Conservation (phyloP, 1,140 invertebrate genomes). For the Lucilia sericata region DNA sequence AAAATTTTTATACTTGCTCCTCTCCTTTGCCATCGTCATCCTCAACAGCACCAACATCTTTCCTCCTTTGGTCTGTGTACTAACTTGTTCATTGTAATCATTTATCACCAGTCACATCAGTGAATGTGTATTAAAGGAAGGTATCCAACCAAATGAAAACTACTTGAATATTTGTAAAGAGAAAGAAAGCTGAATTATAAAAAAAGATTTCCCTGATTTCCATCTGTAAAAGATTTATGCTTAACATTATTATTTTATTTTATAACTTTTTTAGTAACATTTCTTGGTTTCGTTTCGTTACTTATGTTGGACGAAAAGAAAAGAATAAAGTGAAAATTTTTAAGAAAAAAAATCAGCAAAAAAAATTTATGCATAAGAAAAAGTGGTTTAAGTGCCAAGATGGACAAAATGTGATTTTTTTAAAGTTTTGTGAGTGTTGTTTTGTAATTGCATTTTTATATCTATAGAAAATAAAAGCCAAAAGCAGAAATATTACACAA, state of each 20-base stretch:
- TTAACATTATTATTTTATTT: background rate
- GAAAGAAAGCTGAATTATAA: background rate
- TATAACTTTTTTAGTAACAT: background rate
- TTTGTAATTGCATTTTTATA: slow-evolving; percentile 18
- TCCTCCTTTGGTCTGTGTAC: background rate
- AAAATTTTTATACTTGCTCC: background rate
- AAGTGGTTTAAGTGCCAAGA: slow-evolving; percentile 28
- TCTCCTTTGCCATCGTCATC: background rate
- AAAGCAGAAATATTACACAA: slow-evolving; percentile 13
- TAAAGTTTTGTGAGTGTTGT: background rate
- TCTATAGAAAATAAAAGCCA: background rate
- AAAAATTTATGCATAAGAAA: background rate
- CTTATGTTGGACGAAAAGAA: background rate
- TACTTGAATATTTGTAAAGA: background rate
- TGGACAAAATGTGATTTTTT: background rate
- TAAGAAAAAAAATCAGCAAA: background rate
- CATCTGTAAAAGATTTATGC: background rate
- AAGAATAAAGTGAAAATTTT: background rate
- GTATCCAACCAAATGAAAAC: background rate
- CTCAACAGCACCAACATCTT: background rate
- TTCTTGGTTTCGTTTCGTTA: background rate
- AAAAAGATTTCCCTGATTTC: background rate
- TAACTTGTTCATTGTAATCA: slow-evolving; percentile 11
- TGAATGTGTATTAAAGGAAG: background rate
- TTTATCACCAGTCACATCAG: slow-evolving; percentile 2